A percentile compares a stretch with the other conserved stretches of the same genome.
Evolutionary conservation across 2,797 vertebrate species (phyloP).

Genomic region (Limnodromus scolopaceus): DNA sequence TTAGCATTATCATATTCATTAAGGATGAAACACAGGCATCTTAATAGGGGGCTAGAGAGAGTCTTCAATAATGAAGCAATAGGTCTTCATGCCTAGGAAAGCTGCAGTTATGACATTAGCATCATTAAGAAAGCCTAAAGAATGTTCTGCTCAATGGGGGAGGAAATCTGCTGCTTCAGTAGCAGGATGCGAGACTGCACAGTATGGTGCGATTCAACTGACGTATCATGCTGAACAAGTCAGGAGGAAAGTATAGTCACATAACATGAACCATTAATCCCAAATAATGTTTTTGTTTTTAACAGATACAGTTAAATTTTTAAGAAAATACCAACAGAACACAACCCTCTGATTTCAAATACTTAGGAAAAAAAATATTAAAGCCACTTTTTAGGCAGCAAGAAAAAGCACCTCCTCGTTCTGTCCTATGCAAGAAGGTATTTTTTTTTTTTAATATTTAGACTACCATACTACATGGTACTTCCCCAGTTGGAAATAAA

Average conservation of each 20-base stretch:
- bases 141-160: slow-evolving; percentile 47
- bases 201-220: slow-evolving; percentile 7
- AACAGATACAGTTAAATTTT: background rate
- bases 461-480: background rate
- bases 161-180: slow-evolving; percentile 40
- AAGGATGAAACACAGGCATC: background rate
- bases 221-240: slow-evolving; percentile 46
- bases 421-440: background rate
- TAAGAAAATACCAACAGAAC: background rate
- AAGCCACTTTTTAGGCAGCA: background rate
- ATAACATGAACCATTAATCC: background rate
- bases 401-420: background rate
- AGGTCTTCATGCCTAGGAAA: slow-evolving; percentile 66
- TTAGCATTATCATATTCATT: background rate
- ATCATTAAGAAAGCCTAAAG: slow-evolving; percentile 67
- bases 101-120: slow-evolving; percentile 48
- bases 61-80: slow-evolving; percentile 19
- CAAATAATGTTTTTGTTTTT: background rate
- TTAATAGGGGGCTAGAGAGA: background rate
- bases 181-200: slow-evolving; percentile 33
- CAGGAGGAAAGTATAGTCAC: background rate
- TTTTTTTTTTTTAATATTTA: background rate
- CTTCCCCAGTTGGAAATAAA: background rate
- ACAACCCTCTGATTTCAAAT: background rate
- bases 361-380: background rate